A percentile compares a stretch with the other conserved stretches of the same genome.
Conservation (phyloP, 1,140 invertebrate genomes). For the Rhyacophila brunnea region DNA sequence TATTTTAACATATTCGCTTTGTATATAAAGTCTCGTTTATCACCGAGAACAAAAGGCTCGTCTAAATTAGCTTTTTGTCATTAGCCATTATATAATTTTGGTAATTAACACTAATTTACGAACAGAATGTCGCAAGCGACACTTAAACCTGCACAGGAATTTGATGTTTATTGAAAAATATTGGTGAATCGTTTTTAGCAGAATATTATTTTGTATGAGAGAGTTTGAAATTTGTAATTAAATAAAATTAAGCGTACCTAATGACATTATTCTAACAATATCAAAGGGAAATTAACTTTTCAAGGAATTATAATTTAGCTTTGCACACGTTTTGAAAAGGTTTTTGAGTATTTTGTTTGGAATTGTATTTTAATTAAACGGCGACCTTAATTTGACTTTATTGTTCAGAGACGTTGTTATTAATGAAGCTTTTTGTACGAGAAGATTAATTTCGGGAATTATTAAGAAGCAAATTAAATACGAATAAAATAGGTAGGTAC, state of each 20-base stretch:
- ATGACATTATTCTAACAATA: constrained; percentile 30
- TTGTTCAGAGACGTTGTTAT: no score
- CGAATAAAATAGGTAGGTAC: no score
- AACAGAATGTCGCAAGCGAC: constrained; percentile 11
- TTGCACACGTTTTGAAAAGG: constrained; percentile 18
- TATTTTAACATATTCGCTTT: background rate
- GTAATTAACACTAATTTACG: constrained; percentile 26
- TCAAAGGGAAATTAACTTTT: constrained; percentile 35
- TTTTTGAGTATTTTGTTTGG: no score
- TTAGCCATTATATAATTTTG: constrained; percentile 38
- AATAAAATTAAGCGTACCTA: constrained; percentile 37
- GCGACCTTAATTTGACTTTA: no score
- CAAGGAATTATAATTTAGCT: constrained; percentile 35
- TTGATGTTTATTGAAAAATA: background rate
- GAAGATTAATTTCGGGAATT: no score
- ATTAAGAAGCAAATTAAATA: no score
- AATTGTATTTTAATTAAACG: no score
- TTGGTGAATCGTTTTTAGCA: constrained; percentile 3
- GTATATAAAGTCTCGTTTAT: constrained; percentile 20
- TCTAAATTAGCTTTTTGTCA: constrained; percentile 38
- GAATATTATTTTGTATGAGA: constrained; percentile 1
- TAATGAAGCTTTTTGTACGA: no score
- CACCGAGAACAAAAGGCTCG: constrained; percentile 34
- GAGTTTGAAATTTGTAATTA: constrained; percentile 35
- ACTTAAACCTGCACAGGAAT: background rate